Evolutionary conservation across 2,888 invertebrate genomes (phyloP), one percentile per base, ranked within the genome.

Genomic region (Drosophila pullipes): DNA sequence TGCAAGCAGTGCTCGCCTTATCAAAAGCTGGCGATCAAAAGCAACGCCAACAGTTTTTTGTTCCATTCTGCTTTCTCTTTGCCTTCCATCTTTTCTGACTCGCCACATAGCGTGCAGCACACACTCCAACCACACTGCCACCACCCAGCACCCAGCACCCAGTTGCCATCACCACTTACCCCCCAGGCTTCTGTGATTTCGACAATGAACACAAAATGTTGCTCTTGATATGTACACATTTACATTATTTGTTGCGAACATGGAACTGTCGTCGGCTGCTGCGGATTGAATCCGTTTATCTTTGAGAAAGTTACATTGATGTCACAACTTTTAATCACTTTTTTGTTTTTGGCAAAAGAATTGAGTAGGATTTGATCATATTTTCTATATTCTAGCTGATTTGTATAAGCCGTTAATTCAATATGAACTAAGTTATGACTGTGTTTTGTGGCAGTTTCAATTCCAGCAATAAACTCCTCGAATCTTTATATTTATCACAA

Each of bases 21-120:
- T 85, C 89, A 86, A 83, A 80, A 80, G 61, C 68, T 71, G 67
- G 57, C 84, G 80, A 86, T 89, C 85, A 83, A 79, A 76, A 75
- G 71, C 76, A 80, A 74, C 67, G 65, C 64, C 74, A 74, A 78
- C 53, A 60, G 63, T 68, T 72, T 67, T 64, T 39, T 49, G 30
- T 62, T 47, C 62, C 11, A 62, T 75, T 74, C 66, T 47, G 22
- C 35, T 61, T 62, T 58, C 54, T 33, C 25, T 33, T 31, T 61
- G 30, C 31, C 22, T 35, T 44, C 63, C 53, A 62, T 30, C 25
- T 11, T 54, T 35, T 55, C 44, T 37, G 33, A 44, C 37, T 44
- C 16, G 16, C 30, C 22, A 49, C 33, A 44, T 13, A 25, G 30
- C 33, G 31, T 57, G 50, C 52, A 31, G 11, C 11, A 13, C 57